phyloP scores from a whole-genome alignment of 2,113 vertebrate genomes.

The Pristiophorus japonicus region DNA sequence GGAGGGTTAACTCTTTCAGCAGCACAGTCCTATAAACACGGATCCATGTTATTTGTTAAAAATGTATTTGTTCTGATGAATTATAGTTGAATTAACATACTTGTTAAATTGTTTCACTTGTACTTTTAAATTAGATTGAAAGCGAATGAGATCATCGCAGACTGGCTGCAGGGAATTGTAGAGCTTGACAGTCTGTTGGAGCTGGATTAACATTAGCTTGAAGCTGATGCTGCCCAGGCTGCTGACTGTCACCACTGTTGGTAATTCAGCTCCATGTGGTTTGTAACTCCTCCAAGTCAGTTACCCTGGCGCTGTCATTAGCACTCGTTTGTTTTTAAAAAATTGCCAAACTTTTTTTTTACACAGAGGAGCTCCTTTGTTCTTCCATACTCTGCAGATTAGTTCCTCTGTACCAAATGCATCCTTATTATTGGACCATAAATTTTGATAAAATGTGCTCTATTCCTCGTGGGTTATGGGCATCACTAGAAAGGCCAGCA shows the following conservation, averaged over 20 bases:
- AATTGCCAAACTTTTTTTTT: not conserved
- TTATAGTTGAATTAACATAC: conserved; percentile 39
- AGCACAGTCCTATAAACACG: not conserved
- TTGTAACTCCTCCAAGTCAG: not conserved
- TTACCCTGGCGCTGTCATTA: not conserved
- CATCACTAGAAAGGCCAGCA: not conserved
- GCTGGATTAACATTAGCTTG: not conserved
- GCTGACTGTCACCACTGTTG: not conserved
- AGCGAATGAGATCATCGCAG: conserved; percentile 24
- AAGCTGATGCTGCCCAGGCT: not conserved
- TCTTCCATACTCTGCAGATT: not conserved
- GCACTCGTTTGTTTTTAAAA: not conserved
- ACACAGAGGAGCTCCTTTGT: not conserved
- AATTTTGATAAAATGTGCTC: not conserved
- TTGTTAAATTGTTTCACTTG: conserved; percentile 39
- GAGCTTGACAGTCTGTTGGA: not conserved
- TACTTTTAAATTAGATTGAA: conserved; percentile 18
- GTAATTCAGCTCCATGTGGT: not conserved
- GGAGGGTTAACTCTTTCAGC: conserved; percentile 29
- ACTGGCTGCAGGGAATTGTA: not conserved
- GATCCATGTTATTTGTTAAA: conserved; percentile 18
- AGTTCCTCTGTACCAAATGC: not conserved
- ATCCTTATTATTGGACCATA: not conserved
- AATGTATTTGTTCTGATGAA: conserved; percentile 38
- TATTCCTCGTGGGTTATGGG: not conserved